Evolutionary conservation across 2,113 vertebrate genomes (phyloP), one percentile per base, ranked within the genome.

Genomic region (Columbina picui): DNA sequence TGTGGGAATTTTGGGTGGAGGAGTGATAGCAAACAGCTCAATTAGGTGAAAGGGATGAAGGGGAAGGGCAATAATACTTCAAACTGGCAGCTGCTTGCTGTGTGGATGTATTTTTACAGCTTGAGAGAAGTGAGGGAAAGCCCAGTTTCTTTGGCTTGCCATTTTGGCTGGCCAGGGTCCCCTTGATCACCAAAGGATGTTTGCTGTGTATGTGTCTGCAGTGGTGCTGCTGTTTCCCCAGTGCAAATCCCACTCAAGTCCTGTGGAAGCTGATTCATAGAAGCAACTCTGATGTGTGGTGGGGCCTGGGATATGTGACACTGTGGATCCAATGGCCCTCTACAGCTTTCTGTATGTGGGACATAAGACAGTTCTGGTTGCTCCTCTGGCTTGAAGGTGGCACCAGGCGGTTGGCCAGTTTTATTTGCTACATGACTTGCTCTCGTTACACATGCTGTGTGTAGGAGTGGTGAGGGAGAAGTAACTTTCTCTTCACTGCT

Each of bases 391-490:
- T 1, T 4, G 11, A 53, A 73, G 43, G n/a, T 57, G 41, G 39
- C 43, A 74, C 6, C 17, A 65, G 29, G 6, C 30, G 34, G 26
- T 38, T 0, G 1, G 7, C 21, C 13, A 6, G 34, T 49, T 77
- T 29, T 49, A 13, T 59, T 50, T 67, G 43, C 41, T 67, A 14
- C 19, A 17, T 59, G 39, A 9, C 41, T 45, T 74, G 38, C 16
- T 52, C 16, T 77, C 1, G 0, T 81, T 41, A 45, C 19, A 27
- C 19, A 27, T 14, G 0, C 6, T n/a, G 18, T 73, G 14, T 2
- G 0, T 60, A 41, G 32, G 16, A 25, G 25, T 8, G 14, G 9
- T 32, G 25, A 65, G 25, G 43, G 19, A 55, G 49, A 38, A 47
- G 22, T 56, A 63, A 34, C 26, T 63, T 70, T 38, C 15, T 47